These are phyloP conservation scores for Oryzias celebensis DNA, from an alignment of 2,113 vertebrate genomes.

Conservation along the genomic window DNA sequence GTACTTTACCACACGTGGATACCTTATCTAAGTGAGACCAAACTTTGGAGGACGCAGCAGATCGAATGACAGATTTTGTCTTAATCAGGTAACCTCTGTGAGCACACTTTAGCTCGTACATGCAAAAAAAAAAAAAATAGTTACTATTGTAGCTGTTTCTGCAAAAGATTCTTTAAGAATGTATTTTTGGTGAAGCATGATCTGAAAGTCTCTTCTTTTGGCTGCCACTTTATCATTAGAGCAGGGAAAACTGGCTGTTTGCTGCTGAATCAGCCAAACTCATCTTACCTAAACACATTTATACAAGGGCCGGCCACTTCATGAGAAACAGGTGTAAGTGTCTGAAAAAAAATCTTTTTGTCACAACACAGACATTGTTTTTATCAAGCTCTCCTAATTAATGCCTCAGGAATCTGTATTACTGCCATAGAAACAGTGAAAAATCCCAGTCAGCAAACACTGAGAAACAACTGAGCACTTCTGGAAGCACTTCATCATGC, in stretches of 20 bases:
- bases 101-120: not conserved
- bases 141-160: not conserved
- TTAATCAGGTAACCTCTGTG: not conserved
- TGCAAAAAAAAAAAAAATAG: not conserved
- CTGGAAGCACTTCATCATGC: slow-evolving; percentile 17
- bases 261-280: not conserved
- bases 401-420: slow-evolving; percentile 17
- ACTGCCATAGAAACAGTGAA: slow-evolving; percentile 4
- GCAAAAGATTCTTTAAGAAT: not conserved
- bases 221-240: not conserved
- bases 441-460: slow-evolving; percentile 13
- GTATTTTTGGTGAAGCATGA: not conserved
- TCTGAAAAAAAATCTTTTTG: not conserved
- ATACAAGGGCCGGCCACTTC: not conserved
- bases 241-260: not conserved
- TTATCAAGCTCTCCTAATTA: slow-evolving; percentile 5
- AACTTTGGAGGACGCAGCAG: not conserved
- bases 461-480: slow-evolving; percentile 18
- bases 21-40: not conserved
- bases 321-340: not conserved
- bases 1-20: too few species aligned
- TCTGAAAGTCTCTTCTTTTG: not conserved
- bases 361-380: not conserved
- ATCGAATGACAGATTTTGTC: not conserved
- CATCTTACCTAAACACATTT: too few species aligned